Percentiles rank a stretch among this genome's conserved stretches.
Conservation (phyloP, 1,140 invertebrate species). For the Anastrepha ludens region DNA sequence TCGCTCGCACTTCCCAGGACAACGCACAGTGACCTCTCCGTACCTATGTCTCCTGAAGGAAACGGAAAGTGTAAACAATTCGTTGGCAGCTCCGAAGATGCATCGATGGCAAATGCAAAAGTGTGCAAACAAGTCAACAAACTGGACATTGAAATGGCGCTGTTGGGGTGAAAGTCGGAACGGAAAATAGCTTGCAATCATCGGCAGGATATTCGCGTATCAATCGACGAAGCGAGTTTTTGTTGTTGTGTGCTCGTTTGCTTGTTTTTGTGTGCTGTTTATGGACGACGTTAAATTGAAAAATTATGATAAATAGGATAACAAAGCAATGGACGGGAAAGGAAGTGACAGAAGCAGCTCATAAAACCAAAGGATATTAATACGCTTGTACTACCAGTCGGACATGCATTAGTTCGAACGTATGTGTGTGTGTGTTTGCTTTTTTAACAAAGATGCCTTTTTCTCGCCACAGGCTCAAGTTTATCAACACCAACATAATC, state of each 20-base stretch:
- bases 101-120: constrained; percentile 52
- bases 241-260: neutral
- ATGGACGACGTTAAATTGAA: constrained; percentile 68
- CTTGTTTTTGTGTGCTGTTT: constrained; percentile 34
- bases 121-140: constrained; percentile 48
- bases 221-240: neutral
- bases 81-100: constrained; percentile 35
- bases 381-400: constrained; percentile 47
- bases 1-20: neutral
- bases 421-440: neutral
- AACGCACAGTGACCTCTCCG: neutral
- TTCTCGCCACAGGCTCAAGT: neutral
- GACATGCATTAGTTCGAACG: neutral
- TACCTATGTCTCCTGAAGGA: neutral
- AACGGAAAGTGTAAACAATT: constrained; percentile 37
- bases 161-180: neutral
- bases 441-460: neutral
- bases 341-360: neutral
- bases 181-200: neutral
- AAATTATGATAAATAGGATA: constrained; percentile 74
- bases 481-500: neutral
- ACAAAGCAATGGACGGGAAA: constrained; percentile 54
- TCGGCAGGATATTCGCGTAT: neutral
- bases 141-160: constrained; percentile 23
- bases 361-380: constrained; percentile 56